These are phyloP conservation scores for Scrobipalpa atriplicella DNA, from an alignment of 2,888 invertebrate genomes.

Conservation along the genomic window DNA sequence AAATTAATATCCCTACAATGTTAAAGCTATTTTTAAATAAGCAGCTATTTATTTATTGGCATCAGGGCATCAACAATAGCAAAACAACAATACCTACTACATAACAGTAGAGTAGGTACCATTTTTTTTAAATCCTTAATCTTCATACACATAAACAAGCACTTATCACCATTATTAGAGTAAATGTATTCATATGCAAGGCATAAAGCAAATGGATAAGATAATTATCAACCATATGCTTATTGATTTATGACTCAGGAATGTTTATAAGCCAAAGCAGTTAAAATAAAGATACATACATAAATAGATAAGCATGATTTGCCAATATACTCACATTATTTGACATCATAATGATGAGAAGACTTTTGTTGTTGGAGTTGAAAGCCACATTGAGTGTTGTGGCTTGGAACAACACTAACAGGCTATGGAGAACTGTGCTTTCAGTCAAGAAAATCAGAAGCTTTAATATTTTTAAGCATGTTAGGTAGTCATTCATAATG, in stretches of 20 bases:
- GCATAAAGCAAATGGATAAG: neutral
- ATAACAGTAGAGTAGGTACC: too few species aligned
- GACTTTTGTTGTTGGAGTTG: constrained; percentile 98
- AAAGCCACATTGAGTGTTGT: constrained; percentile 99
- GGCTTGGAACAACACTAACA: constrained; percentile 96
- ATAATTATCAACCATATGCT: neutral
- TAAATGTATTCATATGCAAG: neutral
- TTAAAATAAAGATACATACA: neutral
- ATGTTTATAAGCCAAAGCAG: neutral
- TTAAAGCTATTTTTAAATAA: too few species aligned
- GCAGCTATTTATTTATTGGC: too few species aligned
- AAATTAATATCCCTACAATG: too few species aligned
- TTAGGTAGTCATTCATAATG: too few species aligned
- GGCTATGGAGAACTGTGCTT: constrained; percentile 89
- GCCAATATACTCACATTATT: constrained; percentile 92
- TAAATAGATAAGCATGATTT: neutral
- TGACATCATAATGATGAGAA: constrained; percentile 99
- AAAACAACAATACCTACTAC: too few species aligned
- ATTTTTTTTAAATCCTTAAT: too few species aligned
- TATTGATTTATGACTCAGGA: neutral
- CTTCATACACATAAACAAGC: too few species aligned
- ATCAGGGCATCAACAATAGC: too few species aligned
- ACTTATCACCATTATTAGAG: neutral
- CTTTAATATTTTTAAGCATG: neutral
- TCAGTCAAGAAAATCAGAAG: constrained; percentile 21